phyloP scores from a whole-genome alignment of 1,140 invertebrate species.

The Parapsyche elsis region DNA sequence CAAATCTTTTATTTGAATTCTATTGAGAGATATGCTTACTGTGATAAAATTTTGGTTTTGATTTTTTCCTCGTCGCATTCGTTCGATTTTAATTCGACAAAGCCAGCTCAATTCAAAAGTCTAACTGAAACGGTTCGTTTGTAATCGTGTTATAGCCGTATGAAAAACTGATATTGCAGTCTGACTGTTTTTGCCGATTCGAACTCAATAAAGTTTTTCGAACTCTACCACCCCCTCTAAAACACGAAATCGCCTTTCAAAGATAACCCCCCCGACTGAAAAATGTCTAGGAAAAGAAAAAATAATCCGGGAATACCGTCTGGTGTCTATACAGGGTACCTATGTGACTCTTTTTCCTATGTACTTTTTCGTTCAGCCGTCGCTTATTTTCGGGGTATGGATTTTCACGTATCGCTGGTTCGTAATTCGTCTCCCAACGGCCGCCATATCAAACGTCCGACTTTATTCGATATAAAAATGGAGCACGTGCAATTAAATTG shows the following conservation, averaged over 20 bases:
- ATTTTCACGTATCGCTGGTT: slow-evolving; percentile 38
- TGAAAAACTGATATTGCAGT: background rate
- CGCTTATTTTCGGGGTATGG: background rate
- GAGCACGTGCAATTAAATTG: slow-evolving; percentile 55
- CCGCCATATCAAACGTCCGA: slow-evolving; percentile 34
- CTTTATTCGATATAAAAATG: slow-evolving; percentile 51
- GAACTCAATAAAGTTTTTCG: slow-evolving; percentile 17
- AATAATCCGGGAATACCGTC: too few species aligned
- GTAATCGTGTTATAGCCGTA: background rate
- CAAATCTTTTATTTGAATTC: too few species aligned
- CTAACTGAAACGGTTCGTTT: slow-evolving; percentile 3
- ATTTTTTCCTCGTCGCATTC: too few species aligned
- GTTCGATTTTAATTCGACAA: too few species aligned
- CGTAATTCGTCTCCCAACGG: slow-evolving; percentile 33
- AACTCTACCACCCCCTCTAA: background rate
- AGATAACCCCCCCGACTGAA: background rate
- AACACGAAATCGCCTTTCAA: background rate
- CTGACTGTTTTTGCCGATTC: slow-evolving; percentile 1
- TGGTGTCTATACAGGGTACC: background rate
- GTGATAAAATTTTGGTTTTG: too few species aligned
- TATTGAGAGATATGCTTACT: too few species aligned
- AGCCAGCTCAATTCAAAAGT: too few species aligned
- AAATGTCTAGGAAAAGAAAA: background rate
- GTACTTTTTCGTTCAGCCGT: background rate
- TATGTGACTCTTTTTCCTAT: background rate